These are phyloP conservation scores for Coracias cyanogaster DNA, from an alignment of 2,797 vertebrate genomes.

Conservation along the genomic window DNA sequence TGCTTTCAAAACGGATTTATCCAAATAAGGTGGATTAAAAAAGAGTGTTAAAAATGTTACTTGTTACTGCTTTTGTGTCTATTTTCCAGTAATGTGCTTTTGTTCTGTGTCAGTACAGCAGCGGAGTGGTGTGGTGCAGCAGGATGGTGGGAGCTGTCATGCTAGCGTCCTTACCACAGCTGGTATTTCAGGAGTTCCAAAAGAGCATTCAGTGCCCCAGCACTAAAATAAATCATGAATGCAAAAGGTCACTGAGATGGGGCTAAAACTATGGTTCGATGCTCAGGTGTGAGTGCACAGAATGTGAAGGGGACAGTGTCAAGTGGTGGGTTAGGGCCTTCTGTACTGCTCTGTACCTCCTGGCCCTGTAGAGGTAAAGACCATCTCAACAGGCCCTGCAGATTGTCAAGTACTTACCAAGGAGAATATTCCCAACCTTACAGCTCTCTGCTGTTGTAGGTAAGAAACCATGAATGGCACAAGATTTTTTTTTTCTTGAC, in stretches of 20 bases:
- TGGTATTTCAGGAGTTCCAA: background rate
- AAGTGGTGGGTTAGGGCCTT: background rate
- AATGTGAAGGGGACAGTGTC: background rate
- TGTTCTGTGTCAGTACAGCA: background rate
- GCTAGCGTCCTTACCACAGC: rapidly evolving
- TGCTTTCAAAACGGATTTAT: background rate
- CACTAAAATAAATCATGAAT: background rate
- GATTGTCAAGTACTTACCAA: background rate
- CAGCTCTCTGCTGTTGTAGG: background rate
- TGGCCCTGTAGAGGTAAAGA: background rate
- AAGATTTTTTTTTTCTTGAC: background rate
- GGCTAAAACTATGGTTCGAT: background rate
- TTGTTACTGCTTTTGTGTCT: background rate
- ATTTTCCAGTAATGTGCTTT: background rate
- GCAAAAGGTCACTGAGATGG: background rate
- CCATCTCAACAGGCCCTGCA: background rate
- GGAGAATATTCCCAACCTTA: background rate
- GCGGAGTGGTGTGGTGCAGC: background rate
- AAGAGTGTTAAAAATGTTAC: background rate
- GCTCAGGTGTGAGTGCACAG: background rate
- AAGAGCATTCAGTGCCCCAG: background rate
- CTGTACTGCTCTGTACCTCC: background rate
- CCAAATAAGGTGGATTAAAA: background rate
- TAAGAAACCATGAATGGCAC: background rate
- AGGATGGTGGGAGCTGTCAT: background rate